Evolutionary conservation across 2,888 invertebrate genomes (phyloP), one percentile per base, ranked within the genome.

Genomic region (Silvanus unidentatus): DNA sequence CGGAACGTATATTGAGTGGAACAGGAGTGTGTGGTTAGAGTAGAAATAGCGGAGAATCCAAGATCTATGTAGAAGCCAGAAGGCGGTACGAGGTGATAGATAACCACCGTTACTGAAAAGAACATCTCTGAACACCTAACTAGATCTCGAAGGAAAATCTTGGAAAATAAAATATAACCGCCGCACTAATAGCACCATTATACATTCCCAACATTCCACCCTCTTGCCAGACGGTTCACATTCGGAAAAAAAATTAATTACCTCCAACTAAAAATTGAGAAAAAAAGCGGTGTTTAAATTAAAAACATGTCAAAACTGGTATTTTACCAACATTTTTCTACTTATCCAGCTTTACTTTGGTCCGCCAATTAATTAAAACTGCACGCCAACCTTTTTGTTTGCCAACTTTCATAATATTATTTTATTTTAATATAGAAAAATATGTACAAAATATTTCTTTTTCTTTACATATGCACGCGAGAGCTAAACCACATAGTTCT

Each of bases 41-140:
- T 43, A 42, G 47, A 50, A 48, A 45, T 41, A 39, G 39, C 43
- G 40, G 47, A 50, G 49, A 45, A 50, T 36, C 47, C 50, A 54
- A 55, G 56, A 56, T 52, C 49, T 55, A 57, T 51, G 54, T 47
- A 53, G 52, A 50, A 54, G 47, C 47, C 43, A 54, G 54, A 50
- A 59, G 64, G 62, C 60, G 60, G 60, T 54, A 53, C 58, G 48
- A 58, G 55, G 63, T 66, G 67, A 65, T 67, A 63, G 64, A 66
- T 66, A 66, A 65, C 65, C 59, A 57, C 58, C 60, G 63, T 63
- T 64, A 60, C 49, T 52, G 52, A 62, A 62, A 62, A 63, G 63
- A 63, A 62, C 63, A 61, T 54, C 54, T 51, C 45, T 10, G 10
- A 52, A 46, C 47, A 50, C 49, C 57, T 49, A 54, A 56, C 53